Base-by-base conservation (phyloP, 92 coral and sea anemone genomes). In the Virgularia gustaviana region DNA sequence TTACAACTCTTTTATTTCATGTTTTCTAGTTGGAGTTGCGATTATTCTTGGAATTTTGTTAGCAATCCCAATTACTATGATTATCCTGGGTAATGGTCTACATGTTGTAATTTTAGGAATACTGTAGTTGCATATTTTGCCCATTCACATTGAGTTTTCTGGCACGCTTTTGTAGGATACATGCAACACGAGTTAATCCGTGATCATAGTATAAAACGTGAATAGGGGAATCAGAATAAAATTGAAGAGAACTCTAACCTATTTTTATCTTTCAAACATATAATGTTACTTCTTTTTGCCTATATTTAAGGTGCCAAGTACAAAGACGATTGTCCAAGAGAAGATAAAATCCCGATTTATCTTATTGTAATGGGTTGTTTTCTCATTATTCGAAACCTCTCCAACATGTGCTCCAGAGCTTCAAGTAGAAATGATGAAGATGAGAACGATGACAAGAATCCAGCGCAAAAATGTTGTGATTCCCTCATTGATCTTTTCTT, bases 11-110 rank as follows among this genome's bases (percentile, higher is more conserved):
- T n/a, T n/a, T n/a, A n/a, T 24, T 43, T 76, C 1, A 8, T 28
- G n/a, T 73, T 22, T 76, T 81, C 45, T 80, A 91, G 97, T 91
- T 86, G 97, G 96, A n/a, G 85, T 88, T 55, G 90, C 91, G 8
- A 73, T 91, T 70, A 79, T 86, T 43, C 54, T 91, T 41, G 97
- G 96, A 4, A n/a, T 91, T 8, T 23, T 91, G 13, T 86, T 91
- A 96, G 97, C 97, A 1, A 86, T 91, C 67, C 97, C 97, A 9
- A 88, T 91, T 36, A 75, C 89, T 35, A 91, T 91, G 97, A 91
- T 91, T 72, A 91, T 86, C 30, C 83, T 91, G 27, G 97, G 97
- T 90, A 73, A 56, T 84, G 44, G 15, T 34, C 9, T 53, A 0
- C 19, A 31, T n/a, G n/a, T n/a, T n/a, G n/a, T n/a, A n/a, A n/a